Evolutionary conservation across 2,888 invertebrate genomes (phyloP), one percentile per base, ranked within the genome.

Genomic region (Malacosoma neustria): DNA sequence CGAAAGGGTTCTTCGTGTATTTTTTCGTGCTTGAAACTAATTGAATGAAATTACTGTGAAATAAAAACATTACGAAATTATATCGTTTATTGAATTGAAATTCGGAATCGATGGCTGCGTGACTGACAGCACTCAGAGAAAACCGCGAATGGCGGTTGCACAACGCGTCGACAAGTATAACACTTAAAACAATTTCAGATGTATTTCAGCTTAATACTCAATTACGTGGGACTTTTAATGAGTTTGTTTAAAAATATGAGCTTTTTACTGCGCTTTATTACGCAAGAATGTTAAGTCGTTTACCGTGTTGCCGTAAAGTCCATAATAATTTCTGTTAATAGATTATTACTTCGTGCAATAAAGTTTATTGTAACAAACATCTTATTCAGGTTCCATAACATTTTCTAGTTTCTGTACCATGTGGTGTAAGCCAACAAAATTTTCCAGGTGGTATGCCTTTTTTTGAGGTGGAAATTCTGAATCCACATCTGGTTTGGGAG

Each of bases 11-110:
- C 42, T 43, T 48, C 45, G 51, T 54, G 52, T 42, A 44, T 41
- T 49, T 53, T 51, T 59, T 60, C 69, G 60, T 71, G 67, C 56
- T 57, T 55, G 64, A 50, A 60, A 60, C 64, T 55, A 69, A 71
- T 72, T 63, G 59, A 54, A 50, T 48, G 55, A 54, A 63, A 61
- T 63, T 54, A 52, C 48, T 49, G 47, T 61, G 57, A 64, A 65
- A 68, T 66, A 58, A 70, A 62, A 69, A 65, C 53, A 62, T 69
- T 68, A 59, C 53, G 38, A 39, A 43, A 52, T 47, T 38, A 42
- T 56, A 51, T 54, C 50, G 48, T 49, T 61, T 55, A 58, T 57
- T 55, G 61, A 50, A 57, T 57, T 57, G 54, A 45, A 52, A 50
- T 52, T 43, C 35, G 41, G 49, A 54, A 50, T 55, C 54, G 50